Conservation (phyloP, 2,888 invertebrate genomes). For the Rhogogaster chlorosoma region DNA sequence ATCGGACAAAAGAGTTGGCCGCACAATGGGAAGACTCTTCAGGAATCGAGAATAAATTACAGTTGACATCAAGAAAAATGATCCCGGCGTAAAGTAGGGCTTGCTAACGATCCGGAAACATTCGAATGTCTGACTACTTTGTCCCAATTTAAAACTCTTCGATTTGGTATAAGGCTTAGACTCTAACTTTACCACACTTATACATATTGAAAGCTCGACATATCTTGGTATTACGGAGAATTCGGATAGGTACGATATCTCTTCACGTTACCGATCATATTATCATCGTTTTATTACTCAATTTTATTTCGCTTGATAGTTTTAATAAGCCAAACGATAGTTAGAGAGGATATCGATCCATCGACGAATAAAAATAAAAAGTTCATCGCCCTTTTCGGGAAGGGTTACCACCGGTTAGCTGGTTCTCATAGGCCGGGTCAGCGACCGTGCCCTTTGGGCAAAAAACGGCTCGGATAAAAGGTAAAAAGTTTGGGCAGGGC, state of each 20-base stretch:
- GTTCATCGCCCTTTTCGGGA: slow-evolving; percentile 67
- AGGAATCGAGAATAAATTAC: slow-evolving; percentile 75
- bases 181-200: not conserved
- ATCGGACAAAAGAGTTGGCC: slow-evolving; percentile 41
- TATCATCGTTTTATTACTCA: not conserved
- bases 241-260: not conserved
- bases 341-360: not conserved
- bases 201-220: not conserved
- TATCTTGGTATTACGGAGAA: not conserved
- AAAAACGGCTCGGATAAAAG: slow-evolving; percentile 56
- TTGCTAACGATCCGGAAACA: slow-evolving; percentile 56
- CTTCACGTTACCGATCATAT: not conserved
- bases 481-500: slow-evolving; percentile 62
- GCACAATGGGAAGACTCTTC: slow-evolving; percentile 71
- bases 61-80: slow-evolving; percentile 68
- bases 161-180: not conserved
- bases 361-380: slow-evolving; percentile 62
- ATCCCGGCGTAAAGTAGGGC: slow-evolving; percentile 56
- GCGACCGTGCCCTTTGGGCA: slow-evolving; percentile 65
- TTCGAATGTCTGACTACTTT: slow-evolving; percentile 56
- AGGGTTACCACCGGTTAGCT: slow-evolving; percentile 57
- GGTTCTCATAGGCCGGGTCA: slow-evolving; percentile 60
- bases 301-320: not conserved
- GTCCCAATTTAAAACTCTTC: slow-evolving; percentile 56
- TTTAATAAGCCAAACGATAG: slow-evolving; percentile 12